Evolutionary conservation across 2,797 vertebrate species (phyloP).

Genomic region (Hirundo rustica): DNA sequence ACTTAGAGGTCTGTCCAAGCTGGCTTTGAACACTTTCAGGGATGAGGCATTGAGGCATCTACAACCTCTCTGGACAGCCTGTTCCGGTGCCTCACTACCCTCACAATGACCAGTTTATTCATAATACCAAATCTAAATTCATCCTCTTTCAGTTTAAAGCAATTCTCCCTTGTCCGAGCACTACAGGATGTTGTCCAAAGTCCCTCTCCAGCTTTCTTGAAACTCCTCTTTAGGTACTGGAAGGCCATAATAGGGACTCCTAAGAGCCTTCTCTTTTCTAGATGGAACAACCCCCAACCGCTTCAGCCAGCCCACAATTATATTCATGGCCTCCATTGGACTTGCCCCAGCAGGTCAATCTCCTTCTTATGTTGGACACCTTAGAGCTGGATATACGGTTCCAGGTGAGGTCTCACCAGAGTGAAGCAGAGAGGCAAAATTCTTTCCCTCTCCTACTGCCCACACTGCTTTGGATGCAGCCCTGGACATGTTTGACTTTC

Average conservation of each 20-base stretch:
- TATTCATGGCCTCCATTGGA: background rate
- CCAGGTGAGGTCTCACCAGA: background rate
- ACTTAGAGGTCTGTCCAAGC: background rate
- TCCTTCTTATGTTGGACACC: background rate
- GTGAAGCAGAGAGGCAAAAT: background rate
- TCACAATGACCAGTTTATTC: background rate
- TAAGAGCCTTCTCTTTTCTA: background rate
- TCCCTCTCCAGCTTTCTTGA: background rate
- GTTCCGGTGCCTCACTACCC: background rate
- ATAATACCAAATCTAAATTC: background rate
- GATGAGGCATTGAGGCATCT: background rate
- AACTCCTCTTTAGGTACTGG: background rate
- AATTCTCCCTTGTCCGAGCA: background rate
- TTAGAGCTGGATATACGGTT: background rate
- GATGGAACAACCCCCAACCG: background rate
- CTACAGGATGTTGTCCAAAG: background rate
- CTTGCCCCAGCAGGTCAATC: fast-evolving
- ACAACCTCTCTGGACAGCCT: background rate
- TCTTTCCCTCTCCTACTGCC: background rate
- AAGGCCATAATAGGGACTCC: background rate
- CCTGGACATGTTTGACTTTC: fast-evolving
- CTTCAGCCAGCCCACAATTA: background rate
- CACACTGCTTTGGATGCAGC: background rate
- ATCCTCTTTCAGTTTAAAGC: background rate
- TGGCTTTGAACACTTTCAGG: background rate